These are phyloP conservation scores for Plebejus anna DNA, from an alignment of 2,888 invertebrate genomes.

Conservation along the genomic window DNA sequence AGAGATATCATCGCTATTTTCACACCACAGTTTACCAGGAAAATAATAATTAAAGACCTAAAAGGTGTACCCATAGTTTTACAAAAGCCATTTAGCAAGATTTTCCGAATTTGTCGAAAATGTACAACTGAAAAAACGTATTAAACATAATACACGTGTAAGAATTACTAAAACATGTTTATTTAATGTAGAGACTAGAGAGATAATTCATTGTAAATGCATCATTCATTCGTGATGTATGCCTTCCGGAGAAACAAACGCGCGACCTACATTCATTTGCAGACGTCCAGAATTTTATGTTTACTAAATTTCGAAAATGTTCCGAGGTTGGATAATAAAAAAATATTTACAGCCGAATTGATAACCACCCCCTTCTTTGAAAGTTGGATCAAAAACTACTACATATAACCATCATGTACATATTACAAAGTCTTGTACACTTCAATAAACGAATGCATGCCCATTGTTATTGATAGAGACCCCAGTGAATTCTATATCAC, in stretches of 20 bases:
- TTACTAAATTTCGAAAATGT: constrained; percentile 2
- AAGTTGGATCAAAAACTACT: too few species aligned
- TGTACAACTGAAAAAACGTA: not conserved
- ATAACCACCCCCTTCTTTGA: too few species aligned
- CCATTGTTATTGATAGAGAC: too few species aligned
- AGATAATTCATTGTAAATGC: constrained; percentile 12
- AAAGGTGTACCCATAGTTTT: not conserved
- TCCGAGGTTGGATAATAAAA: not conserved
- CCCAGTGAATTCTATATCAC: too few species aligned
- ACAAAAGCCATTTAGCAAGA: not conserved
- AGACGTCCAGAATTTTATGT: constrained; percentile 3
- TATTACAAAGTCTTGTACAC: too few species aligned
- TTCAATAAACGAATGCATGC: too few species aligned
- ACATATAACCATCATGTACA: too few species aligned
- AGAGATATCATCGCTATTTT: not conserved
- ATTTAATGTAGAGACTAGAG: not conserved
- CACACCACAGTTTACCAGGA: not conserved
- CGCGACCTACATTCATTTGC: constrained; percentile 16
- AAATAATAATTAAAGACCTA: not conserved
- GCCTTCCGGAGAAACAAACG: not conserved
- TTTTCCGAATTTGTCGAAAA: not conserved
- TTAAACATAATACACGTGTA: not conserved
- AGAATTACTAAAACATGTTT: not conserved
- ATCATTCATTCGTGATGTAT: constrained; percentile 12
- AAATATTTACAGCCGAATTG: not conserved